Evolutionary conservation across 2,888 invertebrate species (phyloP).

Genomic region (Agrochola litura): DNA sequence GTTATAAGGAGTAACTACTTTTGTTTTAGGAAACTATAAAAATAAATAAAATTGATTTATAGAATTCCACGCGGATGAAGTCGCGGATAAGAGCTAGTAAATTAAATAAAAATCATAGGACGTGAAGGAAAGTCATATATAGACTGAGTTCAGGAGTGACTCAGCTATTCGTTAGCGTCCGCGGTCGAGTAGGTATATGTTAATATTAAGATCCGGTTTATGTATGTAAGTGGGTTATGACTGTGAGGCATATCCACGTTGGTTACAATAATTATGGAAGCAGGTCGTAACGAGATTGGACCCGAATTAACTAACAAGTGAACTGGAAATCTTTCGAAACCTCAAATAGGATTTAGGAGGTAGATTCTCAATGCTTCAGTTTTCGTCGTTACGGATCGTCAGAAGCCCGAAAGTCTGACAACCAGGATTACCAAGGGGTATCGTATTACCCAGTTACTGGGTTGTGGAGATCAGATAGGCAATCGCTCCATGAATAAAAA

Average conservation of each 20-base stretch:
- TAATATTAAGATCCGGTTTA: conserved; percentile 40
- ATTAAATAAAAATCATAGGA: neutral
- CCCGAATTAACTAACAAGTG: conserved; percentile 56
- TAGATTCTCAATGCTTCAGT: too few species aligned
- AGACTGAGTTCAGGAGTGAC: neutral
- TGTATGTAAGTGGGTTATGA: conserved; percentile 42
- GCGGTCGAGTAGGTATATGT: conserved; percentile 19
- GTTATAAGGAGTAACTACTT: too few species aligned
- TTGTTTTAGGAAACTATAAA: too few species aligned
- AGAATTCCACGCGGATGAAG: too few species aligned
- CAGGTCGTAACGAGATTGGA: conserved; percentile 39
- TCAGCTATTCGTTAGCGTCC: neutral
- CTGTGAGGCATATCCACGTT: conserved; percentile 23
- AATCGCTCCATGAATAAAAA: too few species aligned
- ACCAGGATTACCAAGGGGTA: too few species aligned
- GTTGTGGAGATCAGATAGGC: too few species aligned
- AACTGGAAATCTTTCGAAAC: conserved; percentile 21
- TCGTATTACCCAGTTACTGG: too few species aligned
- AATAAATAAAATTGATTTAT: too few species aligned
- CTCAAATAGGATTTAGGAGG: conserved; percentile 5
- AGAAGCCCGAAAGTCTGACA: too few species aligned
- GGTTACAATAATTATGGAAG: conserved; percentile 34
- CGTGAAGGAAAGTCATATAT: neutral
- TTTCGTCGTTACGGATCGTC: too few species aligned
- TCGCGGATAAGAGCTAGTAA: neutral